Evolutionary conservation across 2,797 vertebrate genomes (phyloP), one percentile per base, ranked within the genome.

Genomic region (Esox masquinongy): DNA sequence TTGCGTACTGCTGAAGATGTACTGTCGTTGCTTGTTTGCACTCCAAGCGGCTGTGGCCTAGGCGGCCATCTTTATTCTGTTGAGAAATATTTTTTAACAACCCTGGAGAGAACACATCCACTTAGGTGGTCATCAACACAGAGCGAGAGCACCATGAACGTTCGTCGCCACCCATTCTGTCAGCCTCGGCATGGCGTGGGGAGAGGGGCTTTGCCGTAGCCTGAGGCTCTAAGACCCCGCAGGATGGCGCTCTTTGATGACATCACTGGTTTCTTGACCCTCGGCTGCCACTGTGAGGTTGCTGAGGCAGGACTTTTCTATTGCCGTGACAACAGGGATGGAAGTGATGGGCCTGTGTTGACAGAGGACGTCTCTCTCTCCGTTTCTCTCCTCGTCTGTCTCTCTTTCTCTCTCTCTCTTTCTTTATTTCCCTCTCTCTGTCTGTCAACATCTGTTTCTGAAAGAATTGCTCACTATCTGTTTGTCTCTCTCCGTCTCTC

Each of bases 241-340:
- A 77, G 85, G 79, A 24, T 50, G 50, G 68, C 74, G 67, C 70
- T 78, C 81, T 84, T 79, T 81, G 75, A 84, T 85, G 82, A 83
- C 74, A 76, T 83, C 71, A 82, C 63, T 63, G 67, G 47, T 31
- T 31, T 72, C 72, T 15, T 49, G 39, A 17, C 29, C 68, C 39
- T 12, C 11, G n/a, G n/a, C n/a, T n/a, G 59, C n/a, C 22, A n/a
- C 59, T 11, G 11, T 50, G 22, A 22, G 56, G 24, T 15, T 16
- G 24, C 9, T 9, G 16, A 36, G 6, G 8, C 66, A 39, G 36
- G 19, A 31, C 5, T 66, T 29, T 68, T 39, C 15, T 7, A 78
- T 77, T 82, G 69, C 72, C 68, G 64, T 5, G 3, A 79, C 69
- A 76, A 68, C 74, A 50, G 36, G 64, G 74, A 84, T 83, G 66